These are phyloP conservation scores for Lynx canadensis DNA, from an alignment of 2,113 vertebrate genomes.

Conservation along the genomic window DNA sequence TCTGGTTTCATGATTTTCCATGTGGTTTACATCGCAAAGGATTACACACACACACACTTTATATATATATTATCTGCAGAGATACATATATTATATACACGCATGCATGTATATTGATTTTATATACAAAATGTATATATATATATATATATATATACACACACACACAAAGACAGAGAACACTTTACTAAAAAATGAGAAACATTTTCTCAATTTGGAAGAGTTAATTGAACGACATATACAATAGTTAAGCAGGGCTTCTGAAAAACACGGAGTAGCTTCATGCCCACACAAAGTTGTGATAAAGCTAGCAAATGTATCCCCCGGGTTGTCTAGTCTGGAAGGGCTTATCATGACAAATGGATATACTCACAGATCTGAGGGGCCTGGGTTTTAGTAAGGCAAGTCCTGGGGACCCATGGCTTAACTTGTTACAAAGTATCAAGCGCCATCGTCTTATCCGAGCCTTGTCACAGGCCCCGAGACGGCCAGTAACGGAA, in stretches of 20 bases:
- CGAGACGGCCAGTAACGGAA: rapidly evolving
- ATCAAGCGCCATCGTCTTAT: background rate
- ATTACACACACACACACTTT: too few relatives aligned
- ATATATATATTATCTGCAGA: background rate
- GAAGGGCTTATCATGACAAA: background rate
- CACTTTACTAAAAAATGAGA: slow-evolving; percentile 11
- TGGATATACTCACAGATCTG: rapidly evolving
- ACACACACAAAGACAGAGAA: background rate
- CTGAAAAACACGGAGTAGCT: background rate
- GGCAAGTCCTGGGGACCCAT: background rate
- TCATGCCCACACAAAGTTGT: background rate
- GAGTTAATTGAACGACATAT: background rate
- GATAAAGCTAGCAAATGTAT: rapidly evolving
- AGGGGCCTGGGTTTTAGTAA: background rate
- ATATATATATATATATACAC: background rate
- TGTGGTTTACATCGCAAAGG: background rate
- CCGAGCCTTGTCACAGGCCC: rapidly evolving
- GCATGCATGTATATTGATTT: background rate
- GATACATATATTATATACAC: too few relatives aligned
- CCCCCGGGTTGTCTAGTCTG: rapidly evolving
- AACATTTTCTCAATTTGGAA: background rate
- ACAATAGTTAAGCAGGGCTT: background rate
- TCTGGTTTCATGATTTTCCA: background rate
- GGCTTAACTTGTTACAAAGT: background rate
- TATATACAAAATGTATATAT: background rate